Percentiles rank a stretch among this genome's conserved stretches.
Conservation (phyloP, 2,888 invertebrate genomes). For the Cataglyphis rosenhaueri region DNA sequence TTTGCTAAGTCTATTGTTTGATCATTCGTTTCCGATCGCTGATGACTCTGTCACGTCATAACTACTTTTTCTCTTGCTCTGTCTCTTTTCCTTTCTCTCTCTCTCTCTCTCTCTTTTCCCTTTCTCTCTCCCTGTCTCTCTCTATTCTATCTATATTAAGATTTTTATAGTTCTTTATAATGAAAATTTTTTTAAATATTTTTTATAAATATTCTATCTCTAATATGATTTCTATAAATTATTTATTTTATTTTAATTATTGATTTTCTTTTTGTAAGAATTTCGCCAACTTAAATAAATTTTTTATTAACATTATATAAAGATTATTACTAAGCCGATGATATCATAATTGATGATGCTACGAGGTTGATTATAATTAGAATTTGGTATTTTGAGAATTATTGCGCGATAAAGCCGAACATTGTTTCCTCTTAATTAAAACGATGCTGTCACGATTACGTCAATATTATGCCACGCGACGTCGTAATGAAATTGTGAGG, state of each 20-base stretch:
- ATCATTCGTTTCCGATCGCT: background rate
- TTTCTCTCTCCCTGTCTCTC: too few relatives aligned
- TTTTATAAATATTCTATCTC: background rate
- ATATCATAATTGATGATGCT: background rate
- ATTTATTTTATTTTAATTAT: too few relatives aligned
- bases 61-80: background rate
- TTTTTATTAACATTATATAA: background rate
- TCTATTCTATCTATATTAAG: background rate
- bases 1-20: conserved; percentile 10
- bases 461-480: conserved; percentile 45
- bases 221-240: background rate
- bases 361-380: background rate
- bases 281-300: background rate
- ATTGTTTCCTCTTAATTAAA: conserved; percentile 42
- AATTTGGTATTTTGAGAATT: conserved; percentile 4
- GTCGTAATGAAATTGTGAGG: conserved; percentile 51
- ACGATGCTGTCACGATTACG: conserved; percentile 36
- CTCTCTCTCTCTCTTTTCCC: too few relatives aligned
- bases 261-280: background rate
- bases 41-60: background rate
- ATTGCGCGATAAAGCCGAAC: conserved; percentile 21
- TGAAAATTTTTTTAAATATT: background rate
- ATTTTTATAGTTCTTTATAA: background rate
- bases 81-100: too few relatives aligned
- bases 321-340: background rate